Base-by-base conservation (phyloP, 2,797 vertebrate species). In the Aldrovandia affinis region DNA sequence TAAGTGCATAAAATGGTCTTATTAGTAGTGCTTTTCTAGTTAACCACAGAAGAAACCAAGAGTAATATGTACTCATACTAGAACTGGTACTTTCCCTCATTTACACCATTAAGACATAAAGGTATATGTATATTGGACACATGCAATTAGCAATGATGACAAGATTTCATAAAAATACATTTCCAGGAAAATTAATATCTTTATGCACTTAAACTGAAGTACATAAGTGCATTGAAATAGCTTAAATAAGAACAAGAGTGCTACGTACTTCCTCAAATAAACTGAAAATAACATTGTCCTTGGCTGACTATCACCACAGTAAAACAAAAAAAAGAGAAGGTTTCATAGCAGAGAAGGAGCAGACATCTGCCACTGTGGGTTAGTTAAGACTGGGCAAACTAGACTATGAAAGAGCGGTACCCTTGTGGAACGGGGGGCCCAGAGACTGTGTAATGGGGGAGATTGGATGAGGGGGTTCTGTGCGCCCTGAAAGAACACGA, bases 401-500 rank as follows among this genome's bases (percentile, higher is more conserved):
- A 82, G 50, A 63, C 84, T 87, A 78, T 87, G 89, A 88, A 94
- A 93, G 93, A 92, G 90, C 93, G 95, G 94, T 97, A 96, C 96
- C 96, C 94, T 96, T 96, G 92, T 93, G 94, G 92, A 94, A 94
- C 86, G 92, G 90, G 94, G 95, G 92, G 89, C 91, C 92, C 87
- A 93, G 93, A 95, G 94, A 93, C 87, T 94, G 93, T 89, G 91
- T 94, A 94, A 95, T 90, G 94, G 95, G 95, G 93, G 91, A 94
- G 87, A 94, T 94, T 95, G 94, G 92, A 95, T 94, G 94, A 91
- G 93, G 91, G 94, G 94, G 92, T 90, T 94, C 94, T 93, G 95
- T 95, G 91, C 93, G 93, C 93, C 92, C 94, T 96, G 96, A 92
- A 96, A 96, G 93, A 92, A 95, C 85, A 95, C 1, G 92, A 88